A percentile compares a stretch with the other conserved stretches of the same genome.
These are phyloP conservation scores for Rhinolophus ferrumequinum DNA, from an alignment of 2,113 vertebrate species.

Conservation along the genomic window DNA sequence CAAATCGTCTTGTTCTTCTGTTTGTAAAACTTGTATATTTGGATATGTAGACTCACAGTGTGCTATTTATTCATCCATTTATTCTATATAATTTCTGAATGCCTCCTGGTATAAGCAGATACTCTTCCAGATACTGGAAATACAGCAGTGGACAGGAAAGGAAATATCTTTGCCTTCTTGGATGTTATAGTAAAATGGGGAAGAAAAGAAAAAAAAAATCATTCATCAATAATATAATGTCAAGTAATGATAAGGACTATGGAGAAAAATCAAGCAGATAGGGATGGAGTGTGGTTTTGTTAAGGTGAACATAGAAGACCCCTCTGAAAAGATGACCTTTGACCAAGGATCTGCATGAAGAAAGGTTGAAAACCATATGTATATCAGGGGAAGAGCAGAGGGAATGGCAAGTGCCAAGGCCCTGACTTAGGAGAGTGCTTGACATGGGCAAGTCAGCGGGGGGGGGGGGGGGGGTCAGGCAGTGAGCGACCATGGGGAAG, in stretches of 20 bases:
- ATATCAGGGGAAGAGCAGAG: not conserved
- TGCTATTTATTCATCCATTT: not conserved
- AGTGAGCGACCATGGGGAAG: not conserved
- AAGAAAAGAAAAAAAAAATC: not conserved
- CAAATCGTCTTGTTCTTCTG: slow-evolving; percentile 2
- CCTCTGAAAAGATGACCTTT: not conserved
- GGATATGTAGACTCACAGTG: not conserved
- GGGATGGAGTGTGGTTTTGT: not conserved
- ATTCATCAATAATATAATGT: not conserved
- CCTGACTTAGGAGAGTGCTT: not conserved
- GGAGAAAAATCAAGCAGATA: not conserved
- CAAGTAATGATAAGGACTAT: not conserved
- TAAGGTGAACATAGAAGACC: not conserved
- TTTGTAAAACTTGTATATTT: not conserved
- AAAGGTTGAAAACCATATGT: not conserved
- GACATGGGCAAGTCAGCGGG: not conserved
- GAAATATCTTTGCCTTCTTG: not conserved
- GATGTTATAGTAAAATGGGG: not conserved
- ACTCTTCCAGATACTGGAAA: not conserved
- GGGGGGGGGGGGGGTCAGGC: too few species aligned
- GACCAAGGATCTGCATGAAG: not conserved
- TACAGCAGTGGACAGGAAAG: not conserved
- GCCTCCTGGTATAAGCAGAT: not conserved
- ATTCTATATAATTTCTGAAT: not conserved
- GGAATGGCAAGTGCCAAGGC: not conserved